These are phyloP conservation scores for Enteromius argenteus DNA, from an alignment of 2,797 vertebrate species.

Conservation along the genomic window DNA sequence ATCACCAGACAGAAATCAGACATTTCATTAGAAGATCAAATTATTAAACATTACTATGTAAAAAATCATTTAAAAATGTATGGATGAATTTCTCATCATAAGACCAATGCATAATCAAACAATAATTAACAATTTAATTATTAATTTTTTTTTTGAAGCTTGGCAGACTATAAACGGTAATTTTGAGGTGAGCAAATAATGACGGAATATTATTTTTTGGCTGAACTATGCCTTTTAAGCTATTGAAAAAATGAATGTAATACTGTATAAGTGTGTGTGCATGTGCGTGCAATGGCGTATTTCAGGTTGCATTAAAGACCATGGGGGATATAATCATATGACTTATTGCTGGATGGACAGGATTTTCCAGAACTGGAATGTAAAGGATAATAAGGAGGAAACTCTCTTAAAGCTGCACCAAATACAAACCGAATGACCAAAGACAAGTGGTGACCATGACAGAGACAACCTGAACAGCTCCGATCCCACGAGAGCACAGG, in stretches of 20 bases:
- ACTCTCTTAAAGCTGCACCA: slow-evolving; percentile 62
- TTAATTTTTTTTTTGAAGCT: background rate
- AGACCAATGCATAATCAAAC: background rate
- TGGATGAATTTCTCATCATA: background rate
- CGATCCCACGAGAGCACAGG: slow-evolving; percentile 41
- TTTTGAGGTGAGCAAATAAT: slow-evolving; percentile 11
- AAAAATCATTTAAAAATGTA: background rate
- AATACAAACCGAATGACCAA: slow-evolving; percentile 73
- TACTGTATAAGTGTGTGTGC: slow-evolving; percentile 50
- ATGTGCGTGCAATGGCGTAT: slow-evolving; percentile 45
- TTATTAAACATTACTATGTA: background rate
- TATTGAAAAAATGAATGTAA: slow-evolving; percentile 57
- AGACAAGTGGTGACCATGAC: slow-evolving; percentile 76
- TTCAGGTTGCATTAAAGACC: slow-evolving; percentile 70
- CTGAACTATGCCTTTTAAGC: slow-evolving; percentile 27
- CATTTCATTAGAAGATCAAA: background rate
- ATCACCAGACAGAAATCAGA: background rate
- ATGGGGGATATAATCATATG: slow-evolving; percentile 74
- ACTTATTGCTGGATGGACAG: slow-evolving; percentile 73
- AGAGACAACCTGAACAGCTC: slow-evolving; percentile 29
- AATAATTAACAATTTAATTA: background rate
- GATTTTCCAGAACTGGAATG: slow-evolving; percentile 81
- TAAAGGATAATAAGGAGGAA: slow-evolving; percentile 57
- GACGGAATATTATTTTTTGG: background rate
- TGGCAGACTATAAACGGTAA: background rate